Conservation (phyloP, 2,797 vertebrate species). For the Melanotaenia boesemani region DNA sequence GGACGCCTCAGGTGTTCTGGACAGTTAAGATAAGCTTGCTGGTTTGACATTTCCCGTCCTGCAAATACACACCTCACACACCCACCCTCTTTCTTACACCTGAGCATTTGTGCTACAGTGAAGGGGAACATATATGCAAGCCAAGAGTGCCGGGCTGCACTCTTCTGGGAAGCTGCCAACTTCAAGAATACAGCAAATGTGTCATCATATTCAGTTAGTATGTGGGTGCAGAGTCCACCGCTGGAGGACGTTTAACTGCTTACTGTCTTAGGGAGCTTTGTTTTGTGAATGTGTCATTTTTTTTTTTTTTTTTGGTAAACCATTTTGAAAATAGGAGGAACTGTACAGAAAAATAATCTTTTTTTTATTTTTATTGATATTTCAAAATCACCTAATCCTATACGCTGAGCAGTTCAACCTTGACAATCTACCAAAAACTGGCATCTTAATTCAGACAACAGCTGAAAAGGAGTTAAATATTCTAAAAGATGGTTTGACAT, state of each 20-base stretch:
- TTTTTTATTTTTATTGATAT: not conserved
- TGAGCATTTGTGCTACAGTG: conserved; percentile 37
- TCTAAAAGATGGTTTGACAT: too few species aligned
- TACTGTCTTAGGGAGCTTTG: not conserved
- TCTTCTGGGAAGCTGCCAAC: conserved; percentile 24
- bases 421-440: not conserved
- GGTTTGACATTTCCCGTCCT: conserved; percentile 73
- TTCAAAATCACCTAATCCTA: not conserved
- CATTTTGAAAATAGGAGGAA: not conserved
- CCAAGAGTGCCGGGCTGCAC: conserved; percentile 26
- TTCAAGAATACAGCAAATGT: conserved; percentile 30
- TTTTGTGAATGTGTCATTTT: not conserved
- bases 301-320: not conserved
- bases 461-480: too few species aligned
- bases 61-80: conserved; percentile 7
- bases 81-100: conserved; percentile 35
- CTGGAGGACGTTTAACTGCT: conserved; percentile 26
- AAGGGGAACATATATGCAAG: conserved; percentile 44
- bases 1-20: conserved; percentile 75
- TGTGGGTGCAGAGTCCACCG: conserved; percentile 19
- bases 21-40: conserved; percentile 76
- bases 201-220: conserved; percentile 41
- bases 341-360: not conserved
- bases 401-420: not conserved
- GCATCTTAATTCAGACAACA: too few species aligned